Conservation (phyloP, 2,797 vertebrate genomes). For the Gephyroberyx darwinii region DNA sequence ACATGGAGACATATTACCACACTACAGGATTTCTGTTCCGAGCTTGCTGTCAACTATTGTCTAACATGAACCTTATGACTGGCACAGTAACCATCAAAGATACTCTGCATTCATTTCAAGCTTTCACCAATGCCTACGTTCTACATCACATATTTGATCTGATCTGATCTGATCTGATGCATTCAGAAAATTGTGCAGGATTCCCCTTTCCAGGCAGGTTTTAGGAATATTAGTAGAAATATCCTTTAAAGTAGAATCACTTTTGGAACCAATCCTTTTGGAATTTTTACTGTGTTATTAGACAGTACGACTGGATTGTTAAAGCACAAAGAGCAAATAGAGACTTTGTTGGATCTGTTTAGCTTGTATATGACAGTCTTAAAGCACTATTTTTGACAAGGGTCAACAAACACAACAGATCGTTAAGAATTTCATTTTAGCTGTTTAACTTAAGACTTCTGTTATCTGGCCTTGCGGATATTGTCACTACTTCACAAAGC, state of each 20-base stretch:
- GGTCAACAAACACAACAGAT: background rate
- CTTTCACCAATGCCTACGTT: no score
- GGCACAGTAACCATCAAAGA: background rate
- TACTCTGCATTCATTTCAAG: background rate
- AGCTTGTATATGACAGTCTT: no score
- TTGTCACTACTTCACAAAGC: no score
- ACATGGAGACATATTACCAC: background rate
- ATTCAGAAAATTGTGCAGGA: no score
- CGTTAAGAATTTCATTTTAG: background rate
- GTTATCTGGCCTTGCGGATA: background rate
- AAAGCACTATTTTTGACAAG: background rate
- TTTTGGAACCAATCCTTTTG: no score
- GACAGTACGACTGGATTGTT: no score
- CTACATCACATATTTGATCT: background rate
- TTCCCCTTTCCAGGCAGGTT: background rate
- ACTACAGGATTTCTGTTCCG: conserved; percentile 2
- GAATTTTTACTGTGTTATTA: no score
- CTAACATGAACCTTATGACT: no score
- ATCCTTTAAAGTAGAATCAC: no score
- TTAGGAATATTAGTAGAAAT: no score
- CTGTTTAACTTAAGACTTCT: background rate
- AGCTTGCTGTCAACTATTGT: background rate
- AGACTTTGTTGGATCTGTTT: no score
- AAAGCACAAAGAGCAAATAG: no score
- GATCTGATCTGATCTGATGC: background rate